Evolutionary conservation across 2,888 invertebrate species (phyloP), one percentile per base, ranked within the genome.

Genomic region (Apamea crenata): DNA sequence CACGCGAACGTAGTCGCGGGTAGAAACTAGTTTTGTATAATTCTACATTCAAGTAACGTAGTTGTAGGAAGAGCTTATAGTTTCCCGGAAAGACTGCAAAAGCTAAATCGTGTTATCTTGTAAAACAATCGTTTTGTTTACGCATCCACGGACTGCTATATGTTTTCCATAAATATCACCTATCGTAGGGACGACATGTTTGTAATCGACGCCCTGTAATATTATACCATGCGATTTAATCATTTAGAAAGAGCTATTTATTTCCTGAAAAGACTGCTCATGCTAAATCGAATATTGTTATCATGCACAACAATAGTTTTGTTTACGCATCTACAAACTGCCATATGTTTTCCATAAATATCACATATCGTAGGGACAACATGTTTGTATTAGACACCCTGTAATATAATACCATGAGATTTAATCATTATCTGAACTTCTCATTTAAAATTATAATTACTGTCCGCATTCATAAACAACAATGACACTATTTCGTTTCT

Each of bases 401-500:
- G 77, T 78, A 74, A 80, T 32, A 76, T 66, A 61, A 85, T 73
- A 84, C 78, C 50, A 72, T 36, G 69, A 32, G 69, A 84, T 73
- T 32, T 59, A 70, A 81, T 80, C 25, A 63, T 75, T 59, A 61
- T 53, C 59, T 50, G 25, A 36, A 73, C 47, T 59, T 83, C 81
- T 65, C 40, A 82, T 68, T 80, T 77, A 78, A 61, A 74, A 56
- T 73, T 70, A 75, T 78, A 65, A 80, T 69, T 74, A 78, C 40
- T 77, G 59, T 77, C 73, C 77, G 78, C 84, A 80, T 86, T 79
- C 77, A 83, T 74, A 82, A 80, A 82, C 50, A 87, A 90, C 87
- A 90, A 87, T 86, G 81, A 82, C 81, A 85, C 18, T 81, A 76
- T 85, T 82, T 77, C 36, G 80, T 85, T 86, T 84, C 81, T 81